A percentile compares a stretch with the other conserved stretches of the same genome.
Conservation (phyloP, 2,888 invertebrate species). For the Teleogryllus oceanicus region DNA sequence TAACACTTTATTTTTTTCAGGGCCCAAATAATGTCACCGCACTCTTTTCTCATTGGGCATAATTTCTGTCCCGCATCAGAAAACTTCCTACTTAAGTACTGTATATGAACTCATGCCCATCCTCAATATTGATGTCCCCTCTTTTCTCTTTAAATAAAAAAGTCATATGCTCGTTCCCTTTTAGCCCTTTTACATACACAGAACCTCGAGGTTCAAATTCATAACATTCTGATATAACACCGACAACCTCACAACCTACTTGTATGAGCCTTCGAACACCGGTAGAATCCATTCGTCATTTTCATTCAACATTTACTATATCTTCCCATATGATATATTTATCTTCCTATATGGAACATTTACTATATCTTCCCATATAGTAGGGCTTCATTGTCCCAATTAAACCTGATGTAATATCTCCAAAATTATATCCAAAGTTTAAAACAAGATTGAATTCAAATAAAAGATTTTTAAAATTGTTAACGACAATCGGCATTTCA, state of each 20-base stretch:
- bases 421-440: slow-evolving; percentile 85
- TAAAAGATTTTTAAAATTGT: slow-evolving; percentile 84
- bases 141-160: slow-evolving; percentile 54
- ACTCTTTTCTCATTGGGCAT: too few relatives aligned
- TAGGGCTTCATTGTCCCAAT: slow-evolving; percentile 94
- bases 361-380: slow-evolving; percentile 98
- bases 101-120: too few relatives aligned
- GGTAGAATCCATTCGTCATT: slow-evolving; percentile 89
- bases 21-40: too few relatives aligned
- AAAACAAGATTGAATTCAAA: slow-evolving; percentile 85
- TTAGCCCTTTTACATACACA: slow-evolving; percentile 93
- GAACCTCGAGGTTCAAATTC: slow-evolving; percentile 89
- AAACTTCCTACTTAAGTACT: too few relatives aligned
- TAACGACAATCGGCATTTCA: slow-evolving; percentile 84
- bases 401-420: slow-evolving; percentile 93
- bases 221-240: slow-evolving; percentile 68
- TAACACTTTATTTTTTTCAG: too few relatives aligned
- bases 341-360: slow-evolving; percentile 95
- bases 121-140: slow-evolving; percentile 22
- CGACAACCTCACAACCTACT: slow-evolving; percentile 71
- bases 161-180: slow-evolving; percentile 94
- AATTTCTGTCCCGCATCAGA: too few relatives aligned
- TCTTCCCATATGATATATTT: too few relatives aligned
- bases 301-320: too few relatives aligned
- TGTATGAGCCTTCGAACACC: slow-evolving; percentile 84